These are phyloP conservation scores for Acleris laterana DNA, from an alignment of 2,888 invertebrate species.

Conservation along the genomic window DNA sequence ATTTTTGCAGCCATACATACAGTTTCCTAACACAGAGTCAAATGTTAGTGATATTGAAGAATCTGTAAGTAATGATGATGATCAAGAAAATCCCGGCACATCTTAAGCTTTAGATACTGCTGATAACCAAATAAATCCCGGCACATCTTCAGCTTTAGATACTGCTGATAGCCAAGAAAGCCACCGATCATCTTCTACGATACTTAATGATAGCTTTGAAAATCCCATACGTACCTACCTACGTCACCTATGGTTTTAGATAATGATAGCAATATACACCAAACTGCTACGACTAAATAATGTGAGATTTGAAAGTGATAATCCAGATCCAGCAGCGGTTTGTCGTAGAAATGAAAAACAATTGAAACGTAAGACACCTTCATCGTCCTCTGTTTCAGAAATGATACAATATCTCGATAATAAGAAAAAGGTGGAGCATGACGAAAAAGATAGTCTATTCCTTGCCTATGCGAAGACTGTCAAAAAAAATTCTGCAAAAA, in stretches of 20 bases:
- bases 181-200: neutral
- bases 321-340: neutral
- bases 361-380: neutral
- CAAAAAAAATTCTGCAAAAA: slow-evolving; percentile 5
- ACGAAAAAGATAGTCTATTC: slow-evolving; percentile 3
- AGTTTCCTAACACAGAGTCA: neutral
- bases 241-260: neutral
- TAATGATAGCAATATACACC: neutral
- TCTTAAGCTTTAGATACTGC: too few species aligned
- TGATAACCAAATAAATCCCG: too few species aligned
- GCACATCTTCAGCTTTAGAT: neutral
- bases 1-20: too few species aligned
- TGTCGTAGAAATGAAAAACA: neutral
- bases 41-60: neutral
- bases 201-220: neutral
- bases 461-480: slow-evolving; percentile 9
- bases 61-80: neutral
- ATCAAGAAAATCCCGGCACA: too few species aligned
- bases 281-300: neutral
- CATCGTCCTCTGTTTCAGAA: slow-evolving; percentile 2
- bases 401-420: slow-evolving; percentile 1
- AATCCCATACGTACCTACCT: neutral
- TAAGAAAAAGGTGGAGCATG: slow-evolving; percentile 2
- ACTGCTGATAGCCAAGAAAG: neutral
- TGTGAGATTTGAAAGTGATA: neutral